Evolutionary conservation across 2,888 invertebrate genomes (phyloP).

Genomic region (Sipunculus nudus): DNA sequence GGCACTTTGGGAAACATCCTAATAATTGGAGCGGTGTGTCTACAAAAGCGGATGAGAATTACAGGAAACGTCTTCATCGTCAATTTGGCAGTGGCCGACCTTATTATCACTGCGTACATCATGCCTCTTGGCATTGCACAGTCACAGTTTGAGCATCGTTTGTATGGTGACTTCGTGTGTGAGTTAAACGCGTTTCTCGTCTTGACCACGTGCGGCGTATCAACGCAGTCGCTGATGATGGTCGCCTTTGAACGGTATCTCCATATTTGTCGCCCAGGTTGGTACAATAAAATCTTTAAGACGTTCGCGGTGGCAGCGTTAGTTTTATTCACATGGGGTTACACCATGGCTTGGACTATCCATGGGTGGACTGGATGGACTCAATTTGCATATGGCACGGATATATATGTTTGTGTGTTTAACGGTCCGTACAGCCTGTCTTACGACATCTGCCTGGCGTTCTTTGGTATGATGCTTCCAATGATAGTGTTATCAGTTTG

Average conservation of each 20-base stretch:
- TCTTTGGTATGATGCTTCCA: conserved; percentile 28
- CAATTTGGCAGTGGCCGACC: conserved; percentile 30
- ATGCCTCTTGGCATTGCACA: conserved; percentile 28
- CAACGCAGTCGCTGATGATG: conserved; percentile 26
- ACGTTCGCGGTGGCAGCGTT: background rate
- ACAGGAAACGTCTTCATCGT: conserved; percentile 27
- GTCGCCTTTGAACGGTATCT: conserved; percentile 29
- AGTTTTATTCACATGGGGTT: conserved; percentile 15
- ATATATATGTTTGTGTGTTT: conserved; percentile 23
- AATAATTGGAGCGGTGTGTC: conserved; percentile 26
- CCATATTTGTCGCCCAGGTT: conserved; percentile 12
- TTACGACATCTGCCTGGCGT: conserved; percentile 19
- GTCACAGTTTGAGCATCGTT: conserved; percentile 18
- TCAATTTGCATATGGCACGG: conserved; percentile 14
- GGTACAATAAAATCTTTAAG: conserved; percentile 7
- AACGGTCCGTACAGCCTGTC: conserved; percentile 16
- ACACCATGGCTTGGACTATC: conserved; percentile 16
- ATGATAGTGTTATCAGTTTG: conserved; percentile 19
- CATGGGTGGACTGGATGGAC: conserved; percentile 34
- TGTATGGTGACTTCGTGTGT: no score
- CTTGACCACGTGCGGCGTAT: conserved; percentile 20
- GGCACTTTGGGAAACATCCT: conserved; percentile 26
- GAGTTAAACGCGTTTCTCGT: conserved; percentile 32
- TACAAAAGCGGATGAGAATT: conserved; percentile 16
- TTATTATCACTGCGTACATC: conserved; percentile 27